Evolutionary conservation across 2,888 invertebrate species (phyloP), one percentile per base, ranked within the genome.

Genomic region (Carabus problematicus): DNA sequence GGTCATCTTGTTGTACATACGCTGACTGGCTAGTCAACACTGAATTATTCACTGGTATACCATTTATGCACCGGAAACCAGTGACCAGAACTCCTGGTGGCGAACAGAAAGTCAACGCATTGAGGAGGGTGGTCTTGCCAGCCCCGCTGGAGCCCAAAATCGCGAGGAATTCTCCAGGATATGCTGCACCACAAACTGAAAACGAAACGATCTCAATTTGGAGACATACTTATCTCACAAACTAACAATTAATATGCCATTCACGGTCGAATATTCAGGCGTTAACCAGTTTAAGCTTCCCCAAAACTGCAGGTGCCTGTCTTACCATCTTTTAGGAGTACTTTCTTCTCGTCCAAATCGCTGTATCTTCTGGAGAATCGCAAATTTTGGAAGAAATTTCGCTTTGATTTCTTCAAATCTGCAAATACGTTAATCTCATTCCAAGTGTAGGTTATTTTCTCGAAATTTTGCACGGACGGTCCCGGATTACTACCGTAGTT

Each of bases 1-100:
- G 83, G 81, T 97, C 97, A 75, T 96, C 93, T 79, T 97, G 97
- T 78, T 97, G 96, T 0, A 97, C 95, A 76, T 97, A 97, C 0
- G 95, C 95, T 14, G 93, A 92, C 42, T 93, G 85, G 8, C 92
- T 90, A 63, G 90, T 90, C 77, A 92, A 84, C 45, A 88, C 87
- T 70, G 88, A 89, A 12, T 91, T 87, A 9, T 88, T 88, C 0
- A 93, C 89, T 1, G 89, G 88, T 75, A 88, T 86, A 0, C 95
- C 95, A 77, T 97, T 97, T 12, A 94, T 82, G 63, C 85, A 85
- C 73, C 87, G 79, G 19, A 81, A 77, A 9, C 88, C 88, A 11
- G 84, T 84, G 52, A 91, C 86, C 14, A 88, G 86, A 1, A 93
- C 86, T 1, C 89, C 89, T 39, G 86, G 84, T 0, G 88, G 85